Evolutionary conservation across 2,888 invertebrate species (phyloP), one percentile per base, ranked within the genome.

Genomic region (Chironomus riparius): DNA sequence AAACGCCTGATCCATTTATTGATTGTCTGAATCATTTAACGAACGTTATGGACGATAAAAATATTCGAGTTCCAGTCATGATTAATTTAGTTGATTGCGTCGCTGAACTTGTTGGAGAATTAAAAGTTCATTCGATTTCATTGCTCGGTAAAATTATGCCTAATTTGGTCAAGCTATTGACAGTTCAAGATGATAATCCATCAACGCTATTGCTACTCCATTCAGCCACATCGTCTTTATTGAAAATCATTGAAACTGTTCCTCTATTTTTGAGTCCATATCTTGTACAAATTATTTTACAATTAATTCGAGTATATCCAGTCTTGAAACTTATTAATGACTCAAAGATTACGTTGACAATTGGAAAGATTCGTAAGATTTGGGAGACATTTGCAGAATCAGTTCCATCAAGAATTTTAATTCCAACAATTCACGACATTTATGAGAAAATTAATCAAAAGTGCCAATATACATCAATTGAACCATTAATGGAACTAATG

Each of bases 221-320:
- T 18, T 92, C 93, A 81, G 88, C 91, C 5, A 87, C 95, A 2
- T 92, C 93, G 2, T 90, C 93, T 0, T 84, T 95, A 47, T 89
- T 92, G 77, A 94, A 94, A 83, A 89, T 97, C 61, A 88, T 95
- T 4, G 92, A 93, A 81, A 90, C 91, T 28, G 82, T 97, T 62
- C 90, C 94, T 0, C 85, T 92, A 56, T 97, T 97, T 82, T 82
- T 97, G 78, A 95, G 94, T 77, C 93, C 94, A 0, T 95, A 95
- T 83, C 84, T 96, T 47, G 88, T 89, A 78, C 89, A 91, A 79
- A 86, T 94, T 47, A 81, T 94, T 0, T 86, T 86, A 7, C 88
- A 91, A 78, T 83, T 92, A 61, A 87, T 89, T 0, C 85, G 87
- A 76, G 82, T 92, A 48, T 80, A 86, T 2, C 85, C 86, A 0